phyloP scores from a whole-genome alignment of 1,140 invertebrate species.

The Cherax destructor region DNA sequence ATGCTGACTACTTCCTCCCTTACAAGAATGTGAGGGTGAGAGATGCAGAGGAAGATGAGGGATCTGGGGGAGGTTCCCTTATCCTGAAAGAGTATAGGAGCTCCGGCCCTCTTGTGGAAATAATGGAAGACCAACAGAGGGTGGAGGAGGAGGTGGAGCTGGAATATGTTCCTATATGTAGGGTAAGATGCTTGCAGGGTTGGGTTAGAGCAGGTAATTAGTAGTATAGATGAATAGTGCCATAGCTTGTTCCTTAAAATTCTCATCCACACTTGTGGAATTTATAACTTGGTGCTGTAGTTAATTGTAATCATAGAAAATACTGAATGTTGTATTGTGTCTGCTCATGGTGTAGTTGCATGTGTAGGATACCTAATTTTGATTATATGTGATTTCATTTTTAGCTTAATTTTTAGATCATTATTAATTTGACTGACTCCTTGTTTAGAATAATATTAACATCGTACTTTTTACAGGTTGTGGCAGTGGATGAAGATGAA shows the following conservation, averaged over 20 bases:
- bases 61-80: constrained; percentile 15
- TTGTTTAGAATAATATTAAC: neutral
- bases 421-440: neutral
- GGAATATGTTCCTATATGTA: constrained; percentile 60
- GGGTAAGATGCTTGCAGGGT: constrained; percentile 50
- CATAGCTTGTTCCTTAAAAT: neutral
- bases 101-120: constrained; percentile 28
- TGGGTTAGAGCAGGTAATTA: constrained; percentile 4
- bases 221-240: neutral
- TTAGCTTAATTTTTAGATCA: neutral
- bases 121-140: constrained; percentile 42
- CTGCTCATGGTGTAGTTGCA: neutral
- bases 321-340: neutral
- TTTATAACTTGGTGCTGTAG: neutral
- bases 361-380: neutral
- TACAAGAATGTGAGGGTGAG: constrained; percentile 38
- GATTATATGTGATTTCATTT: neutral
- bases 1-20: constrained; percentile 55
- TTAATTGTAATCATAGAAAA: neutral
- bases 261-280: neutral
- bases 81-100: constrained; percentile 20
- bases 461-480: constrained; percentile 40
- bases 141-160: constrained; percentile 49
- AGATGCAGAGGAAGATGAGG: constrained; percentile 43
- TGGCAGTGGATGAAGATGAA: constrained; percentile 88